Evolutionary conservation across 92 coral and sea anemone species (phyloP).

Genomic region (Hydrozoanthus gracilis): DNA sequence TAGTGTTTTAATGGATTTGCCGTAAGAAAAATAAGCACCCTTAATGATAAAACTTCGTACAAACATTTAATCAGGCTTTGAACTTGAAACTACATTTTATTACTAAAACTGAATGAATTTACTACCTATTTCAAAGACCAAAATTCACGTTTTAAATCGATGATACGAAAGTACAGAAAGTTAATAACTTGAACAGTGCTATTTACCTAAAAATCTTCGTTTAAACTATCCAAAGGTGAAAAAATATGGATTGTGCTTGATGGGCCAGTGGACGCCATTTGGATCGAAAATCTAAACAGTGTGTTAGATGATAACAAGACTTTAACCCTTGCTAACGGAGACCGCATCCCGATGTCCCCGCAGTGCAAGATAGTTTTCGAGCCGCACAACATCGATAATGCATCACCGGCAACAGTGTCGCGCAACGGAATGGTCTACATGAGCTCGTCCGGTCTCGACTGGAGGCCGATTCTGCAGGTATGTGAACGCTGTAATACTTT

Average conservation of each 20-base stretch:
- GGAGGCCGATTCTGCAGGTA: slow-evolving; percentile 73
- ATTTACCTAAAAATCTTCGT: background rate
- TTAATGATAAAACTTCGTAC: no score
- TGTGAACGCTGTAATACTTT: no score
- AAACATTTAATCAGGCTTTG: no score
- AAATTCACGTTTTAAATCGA: no score
- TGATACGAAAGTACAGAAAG: no score
- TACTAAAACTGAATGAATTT: no score
- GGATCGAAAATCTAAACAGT: slow-evolving; percentile 89
- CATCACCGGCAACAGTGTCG: slow-evolving; percentile 91
- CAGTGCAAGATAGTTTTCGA: slow-evolving; percentile 91
- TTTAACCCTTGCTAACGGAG: slow-evolving; percentile 86
- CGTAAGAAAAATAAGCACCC: no score
- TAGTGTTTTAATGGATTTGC: no score
- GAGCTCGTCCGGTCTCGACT: slow-evolving; percentile 91
- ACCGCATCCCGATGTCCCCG: slow-evolving; percentile 90
- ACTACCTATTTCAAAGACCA: no score
- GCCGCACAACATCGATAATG: slow-evolving; percentile 90
- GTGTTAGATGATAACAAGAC: slow-evolving; percentile 91
- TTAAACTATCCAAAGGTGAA: slow-evolving; percentile 60
- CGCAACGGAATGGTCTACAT: slow-evolving; percentile 95
- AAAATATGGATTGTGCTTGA: slow-evolving; percentile 86
- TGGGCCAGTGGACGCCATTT: slow-evolving; percentile 90
- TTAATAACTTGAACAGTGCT: background rate
- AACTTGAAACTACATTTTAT: no score